Evolutionary conservation across 2,888 invertebrate genomes (phyloP).

Genomic region (Galerucella pusilla): DNA sequence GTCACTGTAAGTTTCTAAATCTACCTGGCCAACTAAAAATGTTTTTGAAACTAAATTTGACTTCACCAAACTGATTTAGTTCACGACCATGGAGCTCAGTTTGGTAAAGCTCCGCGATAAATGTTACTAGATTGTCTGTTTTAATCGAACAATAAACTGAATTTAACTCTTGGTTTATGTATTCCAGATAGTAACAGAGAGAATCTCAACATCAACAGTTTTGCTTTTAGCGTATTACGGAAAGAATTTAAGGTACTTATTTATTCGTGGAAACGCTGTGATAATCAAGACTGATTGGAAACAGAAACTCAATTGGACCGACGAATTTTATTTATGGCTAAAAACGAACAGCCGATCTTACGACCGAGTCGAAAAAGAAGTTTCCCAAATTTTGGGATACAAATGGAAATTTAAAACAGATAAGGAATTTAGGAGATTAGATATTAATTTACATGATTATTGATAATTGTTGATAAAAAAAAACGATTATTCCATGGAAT

Average conservation of each 20-base stretch:
- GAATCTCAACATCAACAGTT: slow-evolving; percentile 81
- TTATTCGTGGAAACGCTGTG: slow-evolving; percentile 78
- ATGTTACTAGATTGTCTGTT: no score
- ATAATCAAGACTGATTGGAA: slow-evolving; percentile 79
- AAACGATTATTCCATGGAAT: no score
- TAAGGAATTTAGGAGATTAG: slow-evolving; percentile 70
- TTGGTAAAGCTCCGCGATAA: no score
- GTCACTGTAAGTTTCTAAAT: no score
- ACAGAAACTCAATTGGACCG: slow-evolving; percentile 73
- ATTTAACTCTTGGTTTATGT: slow-evolving; percentile 17
- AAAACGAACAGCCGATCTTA: slow-evolving; percentile 72
- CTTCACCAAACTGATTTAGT: no score
- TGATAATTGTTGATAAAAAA: slow-evolving; percentile 29
- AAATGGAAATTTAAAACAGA: slow-evolving; percentile 77
- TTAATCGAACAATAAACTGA: no score
- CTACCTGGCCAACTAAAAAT: no score
- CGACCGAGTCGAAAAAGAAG: slow-evolving; percentile 73
- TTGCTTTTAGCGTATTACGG: slow-evolving; percentile 76
- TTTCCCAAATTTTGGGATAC: slow-evolving; percentile 75
- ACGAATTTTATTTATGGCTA: slow-evolving; percentile 76
- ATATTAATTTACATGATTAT: slow-evolving; percentile 58
- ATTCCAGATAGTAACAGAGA: slow-evolving; percentile 75
- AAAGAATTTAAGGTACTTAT: slow-evolving; percentile 71
- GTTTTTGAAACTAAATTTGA: no score
- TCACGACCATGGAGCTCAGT: no score